Base-by-base conservation (phyloP, 2,797 vertebrate species). In the Momotus momota region DNA sequence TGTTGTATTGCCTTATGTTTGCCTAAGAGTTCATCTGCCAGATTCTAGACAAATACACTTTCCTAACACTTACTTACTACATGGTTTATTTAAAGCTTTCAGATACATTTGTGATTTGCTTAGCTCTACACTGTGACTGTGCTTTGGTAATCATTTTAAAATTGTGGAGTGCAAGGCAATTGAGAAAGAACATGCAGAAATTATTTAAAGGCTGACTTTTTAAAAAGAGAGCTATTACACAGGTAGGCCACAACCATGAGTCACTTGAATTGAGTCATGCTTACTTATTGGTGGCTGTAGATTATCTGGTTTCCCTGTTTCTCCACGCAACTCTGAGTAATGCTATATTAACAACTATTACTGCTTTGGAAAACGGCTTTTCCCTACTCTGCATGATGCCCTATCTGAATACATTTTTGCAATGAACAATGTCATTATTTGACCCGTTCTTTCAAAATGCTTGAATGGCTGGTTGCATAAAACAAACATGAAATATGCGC, bases 211-310 rank as follows among this genome's bases (percentile, higher is more conserved):
- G 55, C n/a, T 40, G 48, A 13, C 33, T 93, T 85, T 89, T 77
- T 20, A 0, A 71, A 88, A 87, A 70, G 77, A 70, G 40, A 89
- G 35, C 41, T 75, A 73, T 95, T 94, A 88, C 91, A 72, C 69
- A 84, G 82, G 85, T 96, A 94, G 96, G 78, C 97, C 94, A 97
- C 74, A 90, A 51, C 22, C 5, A 6, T 96, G 95, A 96, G 66
- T 97, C 96, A 97, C 71, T 78, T 1, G 0, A 54, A 9, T 62
- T 91, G 94, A 97, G 84, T 96, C 96, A 96, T 1, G 7, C 65
- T 88, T 55, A 22, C 65, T 81, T 90, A 87, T 81, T 73, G 67
- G 81, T 81, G 79, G 81, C 72, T 91, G 14, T 55, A 74, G 84
- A 64, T 92, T 91, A 65, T 88, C 35, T 38, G 27, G 2, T 71